A percentile compares a stretch with the other conserved stretches of the same genome.
Conservation (phyloP, 2,888 invertebrate species). For the Caenorhabditis becei region DNA sequence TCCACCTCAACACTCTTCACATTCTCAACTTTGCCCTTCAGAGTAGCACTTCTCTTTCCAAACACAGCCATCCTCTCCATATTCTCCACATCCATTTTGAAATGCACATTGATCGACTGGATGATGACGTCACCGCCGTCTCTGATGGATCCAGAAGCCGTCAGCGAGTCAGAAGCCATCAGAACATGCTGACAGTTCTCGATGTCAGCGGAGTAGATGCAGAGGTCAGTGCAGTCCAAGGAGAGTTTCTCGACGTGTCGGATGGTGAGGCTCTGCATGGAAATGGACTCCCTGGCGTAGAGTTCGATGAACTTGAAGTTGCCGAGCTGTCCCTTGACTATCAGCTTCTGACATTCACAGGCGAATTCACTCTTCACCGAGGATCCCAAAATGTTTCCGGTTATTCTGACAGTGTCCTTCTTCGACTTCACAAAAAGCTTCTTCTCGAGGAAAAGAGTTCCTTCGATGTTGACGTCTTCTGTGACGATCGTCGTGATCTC, state of each 20-base stretch:
- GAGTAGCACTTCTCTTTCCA: slow-evolving; percentile 50
- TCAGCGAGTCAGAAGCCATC: slow-evolving; percentile 23
- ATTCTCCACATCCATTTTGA: slow-evolving; percentile 42
- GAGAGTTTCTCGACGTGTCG: slow-evolving; percentile 61
- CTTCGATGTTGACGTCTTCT: slow-evolving; percentile 62
- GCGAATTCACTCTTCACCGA: slow-evolving; percentile 63
- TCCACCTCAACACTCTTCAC: slow-evolving; percentile 55
- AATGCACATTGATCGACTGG: slow-evolving; percentile 55
- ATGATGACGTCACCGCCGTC: slow-evolving; percentile 32
- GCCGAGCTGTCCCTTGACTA: slow-evolving; percentile 63
- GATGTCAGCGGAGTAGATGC: slow-evolving; percentile 55
- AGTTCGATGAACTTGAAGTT: slow-evolving; percentile 70
- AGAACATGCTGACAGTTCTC: slow-evolving; percentile 58
- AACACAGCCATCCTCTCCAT: slow-evolving; percentile 45
- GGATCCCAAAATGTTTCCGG: slow-evolving; percentile 65
- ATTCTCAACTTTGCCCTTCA: slow-evolving; percentile 39
- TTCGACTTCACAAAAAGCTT: slow-evolving; percentile 64
- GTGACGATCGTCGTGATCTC: slow-evolving; percentile 60
- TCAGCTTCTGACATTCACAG: slow-evolving; percentile 59
- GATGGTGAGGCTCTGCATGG: slow-evolving; percentile 55
- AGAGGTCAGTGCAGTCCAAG: slow-evolving; percentile 62
- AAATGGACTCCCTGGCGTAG: slow-evolving; percentile 64
- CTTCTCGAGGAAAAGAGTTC: slow-evolving; percentile 64
- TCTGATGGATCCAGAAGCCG: slow-evolving; percentile 42
- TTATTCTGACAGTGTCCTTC: slow-evolving; percentile 51